Evolutionary conservation across 2,888 invertebrate genomes (phyloP).

Genomic region (Bruchidius siliquastri): DNA sequence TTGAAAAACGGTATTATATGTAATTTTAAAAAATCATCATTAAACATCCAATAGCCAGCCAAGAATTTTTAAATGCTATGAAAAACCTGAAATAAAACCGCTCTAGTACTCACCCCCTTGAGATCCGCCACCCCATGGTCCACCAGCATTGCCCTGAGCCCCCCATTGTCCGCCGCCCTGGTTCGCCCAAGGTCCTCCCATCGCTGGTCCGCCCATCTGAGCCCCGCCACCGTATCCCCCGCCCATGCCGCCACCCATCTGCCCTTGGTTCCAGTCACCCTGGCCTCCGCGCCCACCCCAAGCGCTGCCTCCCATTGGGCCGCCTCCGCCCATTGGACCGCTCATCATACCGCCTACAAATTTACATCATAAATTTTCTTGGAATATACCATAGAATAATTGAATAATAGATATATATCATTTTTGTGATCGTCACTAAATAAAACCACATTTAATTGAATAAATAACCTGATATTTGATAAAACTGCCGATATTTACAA

Average conservation of each 20-base stretch:
- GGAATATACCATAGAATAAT: too few relatives aligned
- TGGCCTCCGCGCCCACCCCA: conserved; percentile 45
- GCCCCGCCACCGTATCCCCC: conserved; percentile 48
- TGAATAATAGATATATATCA: too few relatives aligned
- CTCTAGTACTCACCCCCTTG: not conserved
- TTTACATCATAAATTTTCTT: too few relatives aligned
- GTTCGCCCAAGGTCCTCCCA: conserved; percentile 47
- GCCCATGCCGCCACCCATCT: conserved; percentile 44
- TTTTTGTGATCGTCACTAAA: too few relatives aligned
- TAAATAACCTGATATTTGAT: too few relatives aligned
- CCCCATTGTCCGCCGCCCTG: conserved; percentile 41
- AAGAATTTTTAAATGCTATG: too few relatives aligned
- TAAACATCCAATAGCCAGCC: too few relatives aligned
- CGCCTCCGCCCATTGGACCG: conserved; percentile 32
- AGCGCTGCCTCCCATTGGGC: conserved; percentile 40
- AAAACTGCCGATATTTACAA: too few relatives aligned
- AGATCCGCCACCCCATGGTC: conserved; percentile 22
- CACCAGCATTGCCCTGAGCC: conserved; percentile 25
- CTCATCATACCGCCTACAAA: not conserved
- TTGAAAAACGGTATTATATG: too few relatives aligned
- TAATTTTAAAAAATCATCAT: too few relatives aligned
- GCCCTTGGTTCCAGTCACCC: conserved; percentile 25
- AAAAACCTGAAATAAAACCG: not conserved
- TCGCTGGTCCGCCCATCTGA: conserved; percentile 36
- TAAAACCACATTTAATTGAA: too few relatives aligned